A percentile compares a stretch with the other conserved stretches of the same genome.
Conservation (phyloP, 2,888 invertebrate species). For the Axea sp. region DNA sequence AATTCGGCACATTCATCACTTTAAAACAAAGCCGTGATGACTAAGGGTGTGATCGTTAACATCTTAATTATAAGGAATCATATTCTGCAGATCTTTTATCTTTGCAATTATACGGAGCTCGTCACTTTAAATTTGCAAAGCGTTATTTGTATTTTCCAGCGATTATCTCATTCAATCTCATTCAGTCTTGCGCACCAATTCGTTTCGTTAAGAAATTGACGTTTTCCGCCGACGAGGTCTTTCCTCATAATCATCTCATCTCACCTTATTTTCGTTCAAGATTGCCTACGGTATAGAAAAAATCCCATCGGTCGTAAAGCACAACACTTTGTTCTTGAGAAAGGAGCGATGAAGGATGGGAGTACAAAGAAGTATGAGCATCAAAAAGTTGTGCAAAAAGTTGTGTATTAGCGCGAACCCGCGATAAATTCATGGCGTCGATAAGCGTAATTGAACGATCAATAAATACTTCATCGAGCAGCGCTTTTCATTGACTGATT, state of each 20-base stretch:
- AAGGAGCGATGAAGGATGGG: conserved; percentile 48
- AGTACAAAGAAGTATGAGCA: conserved; percentile 12
- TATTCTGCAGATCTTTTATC: no score
- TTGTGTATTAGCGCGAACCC: conserved; percentile 19
- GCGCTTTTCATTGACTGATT: conserved; percentile 9
- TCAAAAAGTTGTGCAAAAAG: conserved; percentile 36
- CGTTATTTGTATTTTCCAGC: no score
- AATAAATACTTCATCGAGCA: conserved; percentile 22
- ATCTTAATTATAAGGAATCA: conserved; percentile 34
- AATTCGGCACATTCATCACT: conserved; percentile 45
- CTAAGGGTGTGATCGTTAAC: conserved; percentile 20
- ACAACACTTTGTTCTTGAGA: conserved; percentile 50
- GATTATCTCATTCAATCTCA: no score
- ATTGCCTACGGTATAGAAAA: conserved; percentile 47
- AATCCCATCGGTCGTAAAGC: conserved; percentile 56
- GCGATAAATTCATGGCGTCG: conserved; percentile 15
- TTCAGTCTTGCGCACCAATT: no score
- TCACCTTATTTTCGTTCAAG: conserved; percentile 44
- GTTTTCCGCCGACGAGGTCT: no score
- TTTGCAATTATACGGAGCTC: no score
- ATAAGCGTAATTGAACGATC: conserved; percentile 41
- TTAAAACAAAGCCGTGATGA: conserved; percentile 37
- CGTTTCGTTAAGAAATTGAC: no score
- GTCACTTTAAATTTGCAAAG: no score
- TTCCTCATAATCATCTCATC: conserved; percentile 49